These are phyloP conservation scores for Agapetus fuscipes DNA, from an alignment of 2,888 invertebrate genomes.

Conservation along the genomic window DNA sequence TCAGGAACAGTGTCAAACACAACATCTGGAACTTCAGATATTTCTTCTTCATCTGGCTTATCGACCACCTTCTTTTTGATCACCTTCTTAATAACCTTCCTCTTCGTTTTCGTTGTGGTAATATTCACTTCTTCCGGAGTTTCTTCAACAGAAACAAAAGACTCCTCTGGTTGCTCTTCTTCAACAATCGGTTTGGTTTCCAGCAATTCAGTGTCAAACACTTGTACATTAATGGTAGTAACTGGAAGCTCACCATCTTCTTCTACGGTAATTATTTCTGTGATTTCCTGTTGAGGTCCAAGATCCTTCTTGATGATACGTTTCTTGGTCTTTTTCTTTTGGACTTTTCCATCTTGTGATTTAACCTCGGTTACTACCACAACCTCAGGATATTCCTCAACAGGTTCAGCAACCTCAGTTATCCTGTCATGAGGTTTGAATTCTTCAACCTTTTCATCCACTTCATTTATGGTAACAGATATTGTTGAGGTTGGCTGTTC, in stretches of 20 bases:
- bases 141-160: constrained; percentile 26
- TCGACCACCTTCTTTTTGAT: not conserved
- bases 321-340: constrained; percentile 29
- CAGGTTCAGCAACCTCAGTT: constrained; percentile 17
- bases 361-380: constrained; percentile 22
- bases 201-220: too few relatives aligned
- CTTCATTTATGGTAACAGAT: not conserved
- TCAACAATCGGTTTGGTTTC: constrained; percentile 3
- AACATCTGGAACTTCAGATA: constrained; percentile 9
- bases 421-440: constrained; percentile 23
- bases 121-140: constrained; percentile 32
- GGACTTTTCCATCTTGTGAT: constrained; percentile 26
- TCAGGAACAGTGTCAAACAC: not conserved
- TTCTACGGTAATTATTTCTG: constrained; percentile 28
- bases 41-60: not conserved
- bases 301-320: constrained; percentile 25
- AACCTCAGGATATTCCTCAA: constrained; percentile 25
- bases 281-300: constrained; percentile 26
- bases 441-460: constrained; percentile 10
- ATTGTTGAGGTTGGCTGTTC: constrained; percentile 30
- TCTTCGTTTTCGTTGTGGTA: too few relatives aligned
- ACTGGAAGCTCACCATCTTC: constrained; percentile 19
- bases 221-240: constrained; percentile 6
- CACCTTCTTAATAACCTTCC: too few relatives aligned
- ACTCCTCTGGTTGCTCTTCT: constrained; percentile 27